Conservation (phyloP, 2,113 vertebrate species). For the Varanus salvator region DNA sequence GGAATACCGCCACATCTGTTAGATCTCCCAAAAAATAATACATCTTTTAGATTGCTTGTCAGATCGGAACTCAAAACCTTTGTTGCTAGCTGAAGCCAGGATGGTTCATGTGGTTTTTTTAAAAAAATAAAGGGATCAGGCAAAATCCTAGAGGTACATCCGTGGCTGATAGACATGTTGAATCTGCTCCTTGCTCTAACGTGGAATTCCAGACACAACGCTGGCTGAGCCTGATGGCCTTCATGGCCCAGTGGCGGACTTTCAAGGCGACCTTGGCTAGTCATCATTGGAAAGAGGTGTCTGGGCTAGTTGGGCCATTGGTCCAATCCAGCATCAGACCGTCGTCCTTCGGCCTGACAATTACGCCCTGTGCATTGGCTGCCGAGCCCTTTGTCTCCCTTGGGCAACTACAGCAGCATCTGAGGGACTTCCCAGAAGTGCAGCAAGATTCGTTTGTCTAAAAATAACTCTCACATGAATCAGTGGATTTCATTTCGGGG, state of each 20-base stretch:
- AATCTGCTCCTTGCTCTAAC: not conserved
- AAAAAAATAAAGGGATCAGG: not conserved
- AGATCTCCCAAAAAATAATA: not conserved
- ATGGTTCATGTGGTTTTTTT: not conserved
- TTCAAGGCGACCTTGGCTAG: too few species aligned
- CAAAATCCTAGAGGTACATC: not conserved
- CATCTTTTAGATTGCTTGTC: too few species aligned
- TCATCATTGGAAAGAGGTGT: too few species aligned
- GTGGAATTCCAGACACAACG: not conserved
- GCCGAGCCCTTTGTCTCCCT: too few species aligned
- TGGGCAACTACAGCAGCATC: too few species aligned
- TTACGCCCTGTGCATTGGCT: too few species aligned
- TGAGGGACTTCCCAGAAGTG: too few species aligned
- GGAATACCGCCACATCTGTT: not conserved
- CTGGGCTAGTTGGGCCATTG: not conserved
- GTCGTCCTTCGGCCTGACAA: not conserved
- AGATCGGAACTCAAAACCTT: not conserved
- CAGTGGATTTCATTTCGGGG: too few species aligned
- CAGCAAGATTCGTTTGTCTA: too few species aligned
- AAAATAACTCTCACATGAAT: too few species aligned
- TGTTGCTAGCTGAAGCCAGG: not conserved
- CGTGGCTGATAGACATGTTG: too few species aligned
- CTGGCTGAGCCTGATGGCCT: too few species aligned
- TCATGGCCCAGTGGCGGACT: not conserved
- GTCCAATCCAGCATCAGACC: not conserved